Conservation (phyloP, 2,113 vertebrate species). For the Hemicordylus capensis region DNA sequence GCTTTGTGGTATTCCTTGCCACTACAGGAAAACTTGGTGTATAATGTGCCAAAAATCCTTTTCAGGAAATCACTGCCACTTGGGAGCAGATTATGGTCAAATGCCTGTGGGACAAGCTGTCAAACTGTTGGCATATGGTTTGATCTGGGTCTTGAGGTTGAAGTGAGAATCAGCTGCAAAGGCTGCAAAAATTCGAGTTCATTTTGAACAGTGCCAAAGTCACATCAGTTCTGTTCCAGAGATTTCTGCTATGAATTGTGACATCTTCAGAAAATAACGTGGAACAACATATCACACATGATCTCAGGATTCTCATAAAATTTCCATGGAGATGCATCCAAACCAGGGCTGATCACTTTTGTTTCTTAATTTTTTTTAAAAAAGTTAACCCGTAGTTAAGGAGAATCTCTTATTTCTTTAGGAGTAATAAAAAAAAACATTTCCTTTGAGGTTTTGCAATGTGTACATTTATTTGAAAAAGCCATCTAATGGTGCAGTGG, state of each 20-base stretch:
- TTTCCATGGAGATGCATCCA: not conserved
- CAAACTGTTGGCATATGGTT: constrained; percentile 7
- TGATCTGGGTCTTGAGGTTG: constrained; percentile 20
- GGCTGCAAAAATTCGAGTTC: not conserved
- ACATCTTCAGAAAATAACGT: not conserved
- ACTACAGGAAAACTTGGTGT: constrained; percentile 33
- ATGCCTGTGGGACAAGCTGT: not conserved
- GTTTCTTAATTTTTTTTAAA: not conserved
- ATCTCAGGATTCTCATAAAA: not conserved
- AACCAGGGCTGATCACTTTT: constrained; percentile 6
- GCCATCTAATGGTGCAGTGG: too few relatives aligned
- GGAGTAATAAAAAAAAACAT: not conserved
- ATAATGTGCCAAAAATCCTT: rapidly evolving
- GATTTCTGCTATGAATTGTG: not conserved
- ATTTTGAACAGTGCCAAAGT: not conserved
- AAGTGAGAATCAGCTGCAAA: not conserved
- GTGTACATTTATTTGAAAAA: not conserved
- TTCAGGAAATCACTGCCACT: constrained; percentile 40
- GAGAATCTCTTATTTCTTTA: not conserved
- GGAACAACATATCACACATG: not conserved
- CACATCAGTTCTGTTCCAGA: not conserved
- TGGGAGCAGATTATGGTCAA: not conserved
- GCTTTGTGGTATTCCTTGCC: constrained; percentile 21
- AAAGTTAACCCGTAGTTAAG: not conserved
- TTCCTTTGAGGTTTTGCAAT: not conserved